A percentile compares a stretch with the other conserved stretches of the same genome.
Conservation (phyloP, 2,888 invertebrate species). For the Drosophila meridiana region DNA sequence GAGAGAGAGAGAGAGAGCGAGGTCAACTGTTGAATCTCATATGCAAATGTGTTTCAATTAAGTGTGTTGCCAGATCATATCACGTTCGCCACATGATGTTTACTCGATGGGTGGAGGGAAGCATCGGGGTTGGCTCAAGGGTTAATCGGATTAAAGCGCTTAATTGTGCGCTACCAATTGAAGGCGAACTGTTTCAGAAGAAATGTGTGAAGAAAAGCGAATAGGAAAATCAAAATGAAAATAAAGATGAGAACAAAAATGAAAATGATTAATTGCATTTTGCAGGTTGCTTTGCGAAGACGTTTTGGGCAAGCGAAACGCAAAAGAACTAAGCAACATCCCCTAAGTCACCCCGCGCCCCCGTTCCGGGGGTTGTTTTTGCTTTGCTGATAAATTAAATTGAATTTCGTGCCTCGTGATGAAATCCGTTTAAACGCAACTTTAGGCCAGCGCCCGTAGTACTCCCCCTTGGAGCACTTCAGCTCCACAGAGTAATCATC, state of each 20-base stretch:
- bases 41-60: slow-evolving; percentile 55
- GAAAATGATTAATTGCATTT: slow-evolving; percentile 70
- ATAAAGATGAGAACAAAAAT: slow-evolving; percentile 10
- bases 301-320: not conserved
- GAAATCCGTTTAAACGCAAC: slow-evolving; percentile 78
- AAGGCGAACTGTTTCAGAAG: not conserved
- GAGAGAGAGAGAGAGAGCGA: not conserved
- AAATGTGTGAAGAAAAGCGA: not conserved
- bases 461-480: not conserved
- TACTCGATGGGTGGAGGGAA: not conserved
- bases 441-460: slow-evolving; percentile 31
- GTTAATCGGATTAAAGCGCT: slow-evolving; percentile 6
- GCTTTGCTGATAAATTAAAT: slow-evolving; percentile 70
- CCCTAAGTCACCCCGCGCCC: not conserved
- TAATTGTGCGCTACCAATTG: slow-evolving; percentile 10
- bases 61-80: slow-evolving; percentile 29
- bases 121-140: not conserved
- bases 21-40: slow-evolving; percentile 29
- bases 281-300: slow-evolving; percentile 8
- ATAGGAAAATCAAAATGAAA: not conserved
- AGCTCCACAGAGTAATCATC: slow-evolving; percentile 27
- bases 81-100: slow-evolving; percentile 9
- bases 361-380: slow-evolving; percentile 42
- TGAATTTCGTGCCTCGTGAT: slow-evolving; percentile 65
- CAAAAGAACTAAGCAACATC: not conserved